These are phyloP conservation scores for Megalopta genalis DNA, from an alignment of 1,140 invertebrate genomes.

Conservation along the genomic window DNA sequence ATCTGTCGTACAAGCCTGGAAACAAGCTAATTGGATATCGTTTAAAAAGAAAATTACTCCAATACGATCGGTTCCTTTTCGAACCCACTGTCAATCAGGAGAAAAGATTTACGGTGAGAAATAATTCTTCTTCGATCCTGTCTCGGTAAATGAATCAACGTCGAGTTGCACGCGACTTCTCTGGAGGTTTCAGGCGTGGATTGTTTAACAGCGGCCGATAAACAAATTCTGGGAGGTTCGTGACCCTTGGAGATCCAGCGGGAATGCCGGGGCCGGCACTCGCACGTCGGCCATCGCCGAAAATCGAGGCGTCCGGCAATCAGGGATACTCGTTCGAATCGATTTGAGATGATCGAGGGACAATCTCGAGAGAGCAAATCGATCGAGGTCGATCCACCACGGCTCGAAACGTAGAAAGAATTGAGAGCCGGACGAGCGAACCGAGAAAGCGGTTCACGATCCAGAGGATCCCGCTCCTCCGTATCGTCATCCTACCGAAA, in stretches of 20 bases:
- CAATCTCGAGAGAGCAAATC: conserved; percentile 57
- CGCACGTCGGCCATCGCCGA: conserved; percentile 36
- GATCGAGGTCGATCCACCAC: conserved; percentile 59
- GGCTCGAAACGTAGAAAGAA: conserved; percentile 57
- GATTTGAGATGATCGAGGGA: conserved; percentile 61
- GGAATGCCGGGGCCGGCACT: not conserved
- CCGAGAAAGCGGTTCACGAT: conserved; percentile 65
- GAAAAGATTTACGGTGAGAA: too few species aligned
- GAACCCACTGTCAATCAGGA: too few species aligned
- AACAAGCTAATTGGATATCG: not conserved
- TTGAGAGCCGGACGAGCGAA: conserved; percentile 60
- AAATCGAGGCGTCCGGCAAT: conserved; percentile 59
- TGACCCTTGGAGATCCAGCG: not conserved
- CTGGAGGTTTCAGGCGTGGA: not conserved
- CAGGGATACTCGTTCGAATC: conserved; percentile 55
- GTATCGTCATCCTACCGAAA: conserved; percentile 64
- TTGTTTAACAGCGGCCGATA: not conserved
- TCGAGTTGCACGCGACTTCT: not conserved
- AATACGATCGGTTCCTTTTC: too few species aligned
- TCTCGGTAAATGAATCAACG: too few species aligned
- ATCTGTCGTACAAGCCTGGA: too few species aligned
- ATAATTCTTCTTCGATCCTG: too few species aligned
- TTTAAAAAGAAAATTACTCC: too few species aligned
- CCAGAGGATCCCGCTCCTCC: conserved; percentile 32
- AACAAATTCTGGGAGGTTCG: not conserved